Evolutionary conservation across 2,113 vertebrate genomes (phyloP), one percentile per base, ranked within the genome.

Genomic region (Nerophis lumbriciformis): DNA sequence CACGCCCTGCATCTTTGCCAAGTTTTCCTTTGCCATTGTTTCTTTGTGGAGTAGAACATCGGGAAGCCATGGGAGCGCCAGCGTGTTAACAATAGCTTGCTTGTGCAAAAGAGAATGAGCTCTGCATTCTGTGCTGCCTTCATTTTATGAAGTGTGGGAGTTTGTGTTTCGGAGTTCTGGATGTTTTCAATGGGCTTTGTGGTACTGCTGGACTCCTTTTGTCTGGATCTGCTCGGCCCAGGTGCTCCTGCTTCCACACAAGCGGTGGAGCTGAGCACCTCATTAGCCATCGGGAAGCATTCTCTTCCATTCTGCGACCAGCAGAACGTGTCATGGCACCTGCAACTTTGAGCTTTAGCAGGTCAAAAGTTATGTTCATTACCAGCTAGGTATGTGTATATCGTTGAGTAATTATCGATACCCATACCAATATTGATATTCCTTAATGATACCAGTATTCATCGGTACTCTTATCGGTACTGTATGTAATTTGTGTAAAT

Each of bases 61-160:
- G 16, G 1, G 38, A 74, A 68, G 75, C 71, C 73, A 61, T 54
- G 63, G 49, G 42, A 77, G 70, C 63, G 75, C 72, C 72, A 69
- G 55, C 28, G 61, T 71, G 51, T 62, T 72, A 85, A 85, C 76
- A 90, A 90, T 81, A 77, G 75, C 61, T 81, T 84, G 79, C 78
- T 88, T 91, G 85, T 90, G 70, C 44, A 48, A 59, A 28, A 68
- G 69, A 75, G 67, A 81, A 77, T 63, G 74, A 73, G 62, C 75
- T 72, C 28, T 39, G 19, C 71, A 68, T 77, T 85, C 66, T 67
- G 64, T 77, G 77, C 73, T 80, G 71, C 66, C 78, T 83, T 83
- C 74, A 71, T 75, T 87, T 84, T 84, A 86, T 84, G 65, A 82
- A 82, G 83, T 86, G 82, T 87, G 79, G 83, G 82, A 80, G 82